Evolutionary conservation across 2,113 vertebrate genomes (phyloP).

Genomic region (Cynoglossus semilaevis): DNA sequence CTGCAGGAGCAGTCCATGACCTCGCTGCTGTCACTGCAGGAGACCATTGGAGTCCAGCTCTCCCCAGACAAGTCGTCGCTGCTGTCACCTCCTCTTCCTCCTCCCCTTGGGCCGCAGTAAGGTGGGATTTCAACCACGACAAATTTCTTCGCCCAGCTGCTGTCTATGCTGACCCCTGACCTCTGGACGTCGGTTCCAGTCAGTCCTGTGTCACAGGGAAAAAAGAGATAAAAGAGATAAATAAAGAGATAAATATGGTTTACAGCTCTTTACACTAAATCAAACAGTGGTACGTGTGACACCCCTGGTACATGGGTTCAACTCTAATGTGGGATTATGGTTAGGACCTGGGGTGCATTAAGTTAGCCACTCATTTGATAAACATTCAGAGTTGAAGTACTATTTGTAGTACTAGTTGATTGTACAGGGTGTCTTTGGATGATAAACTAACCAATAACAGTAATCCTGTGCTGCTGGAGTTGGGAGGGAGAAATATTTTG

Average conservation of each 20-base stretch:
- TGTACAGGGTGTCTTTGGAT: too few species aligned
- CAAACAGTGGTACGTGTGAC: too few species aligned
- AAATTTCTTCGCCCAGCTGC: slow-evolving; percentile 84
- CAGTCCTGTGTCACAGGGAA: slow-evolving; percentile 69
- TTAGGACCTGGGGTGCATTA: too few species aligned
- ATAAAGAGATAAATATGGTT: not conserved
- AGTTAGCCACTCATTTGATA: too few species aligned
- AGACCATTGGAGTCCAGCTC: slow-evolving; percentile 58
- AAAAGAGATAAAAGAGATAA: not conserved
- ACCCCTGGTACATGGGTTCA: too few species aligned
- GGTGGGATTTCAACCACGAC: slow-evolving; percentile 89
- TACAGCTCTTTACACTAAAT: too few species aligned
- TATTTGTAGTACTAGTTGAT: too few species aligned
- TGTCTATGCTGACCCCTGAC: slow-evolving; percentile 70
- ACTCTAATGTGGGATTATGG: too few species aligned
- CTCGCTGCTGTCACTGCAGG: slow-evolving; percentile 76
- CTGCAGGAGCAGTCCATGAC: slow-evolving; percentile 90
- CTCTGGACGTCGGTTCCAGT: slow-evolving; percentile 69
- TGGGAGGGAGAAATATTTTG: too few species aligned
- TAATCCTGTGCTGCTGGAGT: too few species aligned
- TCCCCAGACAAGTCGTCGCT: slow-evolving; percentile 38
- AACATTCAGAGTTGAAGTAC: too few species aligned
- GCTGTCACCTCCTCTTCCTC: slow-evolving; percentile 9
- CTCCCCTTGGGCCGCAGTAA: slow-evolving; percentile 72
- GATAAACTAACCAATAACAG: too few species aligned